phyloP scores from a whole-genome alignment of 2,888 invertebrate genomes.

The Hypena proboscidalis region DNA sequence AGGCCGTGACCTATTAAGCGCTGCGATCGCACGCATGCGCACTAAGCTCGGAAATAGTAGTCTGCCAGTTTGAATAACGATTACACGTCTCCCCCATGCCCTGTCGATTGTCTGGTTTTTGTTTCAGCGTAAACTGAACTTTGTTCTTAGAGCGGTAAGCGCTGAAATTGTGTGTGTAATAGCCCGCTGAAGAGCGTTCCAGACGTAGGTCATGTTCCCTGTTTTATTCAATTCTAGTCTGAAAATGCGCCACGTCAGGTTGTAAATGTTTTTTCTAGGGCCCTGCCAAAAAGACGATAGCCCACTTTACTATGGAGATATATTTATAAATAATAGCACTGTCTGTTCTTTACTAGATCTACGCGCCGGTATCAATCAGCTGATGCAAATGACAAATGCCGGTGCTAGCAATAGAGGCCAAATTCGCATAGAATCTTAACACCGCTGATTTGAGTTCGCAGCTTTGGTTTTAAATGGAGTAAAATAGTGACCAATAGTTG shows the following conservation, averaged over 20 bases:
- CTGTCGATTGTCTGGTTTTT: conserved; percentile 65
- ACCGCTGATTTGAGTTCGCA: too few species aligned
- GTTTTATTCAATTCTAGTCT: conserved; percentile 61
- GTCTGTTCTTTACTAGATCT: neutral
- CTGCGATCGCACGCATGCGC: conserved; percentile 74
- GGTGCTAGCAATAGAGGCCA: too few species aligned
- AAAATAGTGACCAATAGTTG: too few species aligned
- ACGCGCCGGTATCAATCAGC: neutral
- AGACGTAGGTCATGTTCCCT: conserved; percentile 31
- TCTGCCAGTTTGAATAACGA: conserved; percentile 78
- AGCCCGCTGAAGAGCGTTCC: conserved; percentile 38
- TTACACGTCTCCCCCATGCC: conserved; percentile 69
- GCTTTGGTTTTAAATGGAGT: too few species aligned
- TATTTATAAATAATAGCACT: neutral
- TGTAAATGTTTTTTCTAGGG: conserved; percentile 15
- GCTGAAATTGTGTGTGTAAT: conserved; percentile 30
- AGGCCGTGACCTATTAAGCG: conserved; percentile 78
- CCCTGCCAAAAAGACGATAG: too few species aligned
- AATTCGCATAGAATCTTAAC: too few species aligned
- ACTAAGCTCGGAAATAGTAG: conserved; percentile 62
- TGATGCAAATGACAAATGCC: neutral
- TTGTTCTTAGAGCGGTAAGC: conserved; percentile 43
- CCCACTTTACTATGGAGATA: too few species aligned
- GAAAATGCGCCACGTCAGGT: conserved; percentile 34
- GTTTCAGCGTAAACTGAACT: conserved; percentile 53